These are phyloP conservation scores for Synaphobranchus kaupii DNA, from an alignment of 2,797 vertebrate genomes.

Conservation along the genomic window DNA sequence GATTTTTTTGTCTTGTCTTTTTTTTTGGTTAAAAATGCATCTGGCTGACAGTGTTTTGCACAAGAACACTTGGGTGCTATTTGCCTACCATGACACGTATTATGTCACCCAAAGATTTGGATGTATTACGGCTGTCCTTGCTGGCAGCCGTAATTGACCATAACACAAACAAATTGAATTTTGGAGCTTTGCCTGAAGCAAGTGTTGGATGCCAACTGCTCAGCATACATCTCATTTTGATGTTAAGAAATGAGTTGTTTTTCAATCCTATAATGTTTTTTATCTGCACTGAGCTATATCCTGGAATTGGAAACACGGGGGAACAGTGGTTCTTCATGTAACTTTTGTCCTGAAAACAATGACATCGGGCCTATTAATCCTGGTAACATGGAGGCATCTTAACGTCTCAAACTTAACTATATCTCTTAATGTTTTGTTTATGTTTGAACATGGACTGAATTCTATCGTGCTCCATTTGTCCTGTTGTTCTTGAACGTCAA, in stretches of 20 bases:
- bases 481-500: background rate
- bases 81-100: conserved; percentile 12
- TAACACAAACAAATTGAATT: conserved; percentile 7
- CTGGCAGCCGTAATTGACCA: conserved; percentile 20
- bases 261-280: background rate
- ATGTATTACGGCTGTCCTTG: conserved; percentile 10
- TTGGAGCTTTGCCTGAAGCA: conserved; percentile 20
- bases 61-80: background rate
- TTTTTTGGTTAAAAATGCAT: conserved; percentile 13
- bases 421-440: background rate
- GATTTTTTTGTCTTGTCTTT: background rate
- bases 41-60: conserved; percentile 2
- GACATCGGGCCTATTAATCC: background rate
- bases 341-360: background rate
- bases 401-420: background rate
- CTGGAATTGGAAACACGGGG: background rate
- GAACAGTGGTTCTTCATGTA: background rate
- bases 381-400: background rate
- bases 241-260: background rate
- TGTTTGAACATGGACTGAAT: background rate
- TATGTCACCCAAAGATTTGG: conserved; percentile 14
- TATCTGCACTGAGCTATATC: background rate
- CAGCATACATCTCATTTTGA: background rate
- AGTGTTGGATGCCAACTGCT: conserved; percentile 14
- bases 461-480: background rate